Conservation (phyloP, 2,888 invertebrate species). For the Abscondita cerata region DNA sequence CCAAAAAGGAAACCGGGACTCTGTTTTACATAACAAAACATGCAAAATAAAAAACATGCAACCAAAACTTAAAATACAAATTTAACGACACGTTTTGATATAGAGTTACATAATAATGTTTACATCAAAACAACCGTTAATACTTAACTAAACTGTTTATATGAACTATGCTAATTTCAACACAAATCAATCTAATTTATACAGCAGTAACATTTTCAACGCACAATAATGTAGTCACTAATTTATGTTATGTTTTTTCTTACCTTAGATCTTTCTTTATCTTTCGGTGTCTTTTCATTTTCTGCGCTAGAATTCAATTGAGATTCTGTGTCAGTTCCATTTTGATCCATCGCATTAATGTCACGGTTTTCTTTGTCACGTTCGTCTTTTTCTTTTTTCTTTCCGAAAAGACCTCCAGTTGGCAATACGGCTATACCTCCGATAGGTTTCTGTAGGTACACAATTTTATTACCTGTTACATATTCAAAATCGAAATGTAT, state of each 20-base stretch:
- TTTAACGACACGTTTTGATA: too few species aligned
- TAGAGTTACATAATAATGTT: too few species aligned
- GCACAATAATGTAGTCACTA: neutral
- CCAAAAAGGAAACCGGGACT: conserved; percentile 65
- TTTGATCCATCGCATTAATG: conserved; percentile 54
- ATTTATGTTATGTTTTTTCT: neutral
- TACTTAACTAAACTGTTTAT: too few species aligned
- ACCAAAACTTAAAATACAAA: too few species aligned
- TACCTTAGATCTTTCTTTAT: conserved; percentile 63
- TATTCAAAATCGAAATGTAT: too few species aligned
- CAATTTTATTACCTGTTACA: neutral
- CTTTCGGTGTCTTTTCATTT: conserved; percentile 57
- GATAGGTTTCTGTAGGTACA: conserved; percentile 74
- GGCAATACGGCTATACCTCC: conserved; percentile 87
- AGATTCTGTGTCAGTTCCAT: conserved; percentile 54
- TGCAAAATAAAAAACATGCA: conserved; percentile 49
- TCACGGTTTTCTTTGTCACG: conserved; percentile 65
- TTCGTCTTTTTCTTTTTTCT: conserved; percentile 65
- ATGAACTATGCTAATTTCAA: neutral
- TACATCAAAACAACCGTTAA: too few species aligned
- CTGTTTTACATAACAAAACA: conserved; percentile 58
- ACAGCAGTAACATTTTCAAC: neutral
- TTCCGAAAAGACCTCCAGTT: conserved; percentile 66
- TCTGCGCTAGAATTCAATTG: conserved; percentile 51
- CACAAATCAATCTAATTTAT: conserved; percentile 3